Conservation (phyloP, 2,797 vertebrate genomes). For the Varecia variegata region DNA sequence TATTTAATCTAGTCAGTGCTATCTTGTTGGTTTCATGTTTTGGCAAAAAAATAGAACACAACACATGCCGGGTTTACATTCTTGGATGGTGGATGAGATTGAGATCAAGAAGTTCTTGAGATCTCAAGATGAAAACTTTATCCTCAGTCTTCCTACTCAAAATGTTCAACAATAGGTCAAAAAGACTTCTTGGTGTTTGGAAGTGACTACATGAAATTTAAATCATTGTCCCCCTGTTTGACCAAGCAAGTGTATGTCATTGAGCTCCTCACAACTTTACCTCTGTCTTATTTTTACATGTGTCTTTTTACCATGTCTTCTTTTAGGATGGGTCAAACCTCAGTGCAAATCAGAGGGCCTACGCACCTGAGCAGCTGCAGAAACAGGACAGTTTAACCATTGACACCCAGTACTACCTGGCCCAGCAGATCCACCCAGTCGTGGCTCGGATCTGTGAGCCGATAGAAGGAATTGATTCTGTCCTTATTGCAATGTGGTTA, state of each 20-base stretch:
- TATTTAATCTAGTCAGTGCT: slow-evolving; percentile 80
- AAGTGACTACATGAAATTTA: slow-evolving; percentile 55
- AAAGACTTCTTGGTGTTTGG: slow-evolving; percentile 50
- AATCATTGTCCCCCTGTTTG: neutral
- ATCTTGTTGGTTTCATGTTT: slow-evolving; percentile 80
- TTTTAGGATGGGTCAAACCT: slow-evolving; percentile 95
- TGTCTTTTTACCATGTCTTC: slow-evolving; percentile 13
- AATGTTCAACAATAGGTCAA: slow-evolving; percentile 66
- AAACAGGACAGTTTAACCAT: slow-evolving; percentile 92
- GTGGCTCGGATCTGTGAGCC: slow-evolving; percentile 98
- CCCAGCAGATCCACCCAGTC: slow-evolving; percentile 97
- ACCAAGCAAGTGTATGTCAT: neutral
- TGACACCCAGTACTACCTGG: slow-evolving; percentile 97
- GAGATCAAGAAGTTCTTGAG: neutral
- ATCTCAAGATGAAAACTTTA: neutral
- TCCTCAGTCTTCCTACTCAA: slow-evolving; percentile 58
- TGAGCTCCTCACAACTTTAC: slow-evolving; percentile 32
- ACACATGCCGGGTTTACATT: slow-evolving; percentile 80
- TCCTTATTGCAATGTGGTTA: slow-evolving; percentile 96
- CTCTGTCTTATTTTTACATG: neutral
- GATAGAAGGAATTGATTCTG: slow-evolving; percentile 95
- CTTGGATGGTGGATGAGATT: slow-evolving; percentile 73
- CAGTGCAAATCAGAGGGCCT: slow-evolving; percentile 93
- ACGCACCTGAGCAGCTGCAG: slow-evolving; percentile 95
- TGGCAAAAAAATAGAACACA: slow-evolving; percentile 74